Base-by-base conservation (phyloP, 2,113 vertebrate genomes). In the Kryptolebias marmoratus region DNA sequence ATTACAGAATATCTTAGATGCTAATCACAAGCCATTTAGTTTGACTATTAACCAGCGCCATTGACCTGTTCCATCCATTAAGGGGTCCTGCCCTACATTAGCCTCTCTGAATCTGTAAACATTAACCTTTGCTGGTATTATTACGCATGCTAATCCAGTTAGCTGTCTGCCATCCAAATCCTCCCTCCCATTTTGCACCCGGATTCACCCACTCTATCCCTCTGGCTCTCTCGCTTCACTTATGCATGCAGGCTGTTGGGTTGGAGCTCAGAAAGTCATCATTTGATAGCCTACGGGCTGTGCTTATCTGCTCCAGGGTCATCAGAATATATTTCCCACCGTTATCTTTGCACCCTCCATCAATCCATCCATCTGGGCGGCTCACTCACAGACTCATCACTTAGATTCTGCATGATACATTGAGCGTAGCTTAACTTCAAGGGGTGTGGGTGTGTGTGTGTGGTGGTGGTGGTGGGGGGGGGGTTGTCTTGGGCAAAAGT, bases 61-160 rank as follows among this genome's bases (percentile, higher is more conserved):
- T 67, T 87, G 84, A 88, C 84, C 82, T 48, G 47, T 79, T 55
- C 70, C 64, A 55, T 66, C 78, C 67, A 71, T 49, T 68, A 82
- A 66, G 15, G 57, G 69, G 77, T n/a, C 2, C 59, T 71, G 70
- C 54, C 78, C 66, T 55, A 44, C 80, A 83, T 91, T 90, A 89
- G 69, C 84, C 79, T 86, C 44, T 80, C 42, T 68, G 81, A 65
- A 77, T 80, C 70, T 72, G 79, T 85, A 78, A 82, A 82, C 76
- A 85, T 87, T 86, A 89, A 89, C 88, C 85, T 88, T 80, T 83
- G 72, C 82, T 84, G 53, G 77, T 76, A 75, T 79, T 85, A 88
- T 83, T 77, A 84, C 70, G 75, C 74, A 81, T 84, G 68, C 80
- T 87, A 88, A 90, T 90, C 82, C 53, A 62, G 86, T 90, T 88